These are phyloP conservation scores for Acanthopagrus latus DNA, from an alignment of 2,797 vertebrate species.

Conservation along the genomic window DNA sequence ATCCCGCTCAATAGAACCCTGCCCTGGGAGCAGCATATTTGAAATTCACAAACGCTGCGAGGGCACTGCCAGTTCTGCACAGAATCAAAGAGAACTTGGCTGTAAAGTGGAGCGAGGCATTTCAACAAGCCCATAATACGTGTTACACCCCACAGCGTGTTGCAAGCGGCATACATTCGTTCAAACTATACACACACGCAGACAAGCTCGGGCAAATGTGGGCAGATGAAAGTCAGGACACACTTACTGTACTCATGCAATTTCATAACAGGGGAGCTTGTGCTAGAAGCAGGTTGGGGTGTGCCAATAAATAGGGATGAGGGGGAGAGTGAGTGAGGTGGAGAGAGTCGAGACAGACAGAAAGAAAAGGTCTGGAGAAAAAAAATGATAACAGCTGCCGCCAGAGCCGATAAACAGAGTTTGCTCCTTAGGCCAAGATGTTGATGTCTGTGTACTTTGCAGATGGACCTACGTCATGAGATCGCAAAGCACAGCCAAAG, in stretches of 20 bases:
- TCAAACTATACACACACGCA: conserved; percentile 9
- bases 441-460: conserved; percentile 51
- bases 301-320: conserved; percentile 32
- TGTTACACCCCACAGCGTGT: conserved; percentile 62
- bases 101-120: conserved; percentile 50
- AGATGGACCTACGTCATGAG: conserved; percentile 57
- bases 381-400: conserved; percentile 60
- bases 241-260: conserved; percentile 58
- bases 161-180: conserved; percentile 47
- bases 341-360: conserved; percentile 14
- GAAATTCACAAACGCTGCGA: conserved; percentile 51
- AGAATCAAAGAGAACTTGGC: conserved; percentile 59
- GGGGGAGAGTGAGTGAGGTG: neutral
- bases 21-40: conserved; percentile 70
- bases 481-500: conserved; percentile 46
- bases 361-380: conserved; percentile 32
- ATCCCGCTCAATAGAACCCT: conserved; percentile 46
- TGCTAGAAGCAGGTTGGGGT: conserved; percentile 41
- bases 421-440: conserved; percentile 38
- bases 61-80: conserved; percentile 60
- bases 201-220: conserved; percentile 73
- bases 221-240: conserved; percentile 69
- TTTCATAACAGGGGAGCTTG: conserved; percentile 57
- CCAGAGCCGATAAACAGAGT: conserved; percentile 65
- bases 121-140: conserved; percentile 56